Evolutionary conservation across 2,113 vertebrate species (phyloP).

Genomic region (Melospiza melodia): DNA sequence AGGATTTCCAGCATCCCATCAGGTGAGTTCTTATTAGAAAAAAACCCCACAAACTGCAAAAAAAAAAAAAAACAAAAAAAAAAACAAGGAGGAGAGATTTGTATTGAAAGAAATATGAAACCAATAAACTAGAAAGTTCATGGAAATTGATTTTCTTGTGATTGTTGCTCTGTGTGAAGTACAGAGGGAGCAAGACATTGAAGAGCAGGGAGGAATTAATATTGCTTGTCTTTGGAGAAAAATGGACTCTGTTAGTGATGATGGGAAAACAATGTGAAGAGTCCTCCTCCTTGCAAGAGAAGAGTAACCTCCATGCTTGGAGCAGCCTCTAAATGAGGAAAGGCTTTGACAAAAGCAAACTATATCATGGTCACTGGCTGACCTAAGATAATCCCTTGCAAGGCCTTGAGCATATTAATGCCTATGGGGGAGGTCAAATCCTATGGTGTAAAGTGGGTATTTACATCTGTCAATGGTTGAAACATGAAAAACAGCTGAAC

Average conservation of each 20-base stretch:
- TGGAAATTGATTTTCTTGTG: background rate
- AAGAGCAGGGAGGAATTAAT: background rate
- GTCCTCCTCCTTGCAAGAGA: background rate
- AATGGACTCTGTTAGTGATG: background rate
- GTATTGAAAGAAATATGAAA: background rate
- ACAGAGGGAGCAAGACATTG: background rate
- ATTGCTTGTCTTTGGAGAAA: background rate
- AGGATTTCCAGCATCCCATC: background rate
- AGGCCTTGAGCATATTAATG: background rate
- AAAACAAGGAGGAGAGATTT: background rate
- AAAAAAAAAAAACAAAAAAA: background rate
- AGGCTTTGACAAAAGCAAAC: background rate
- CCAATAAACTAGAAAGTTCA: background rate
- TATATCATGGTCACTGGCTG: background rate
- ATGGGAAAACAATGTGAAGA: background rate
- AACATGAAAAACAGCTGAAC: background rate
- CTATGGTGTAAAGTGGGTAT: background rate
- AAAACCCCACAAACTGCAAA: background rate
- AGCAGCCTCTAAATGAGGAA: background rate
- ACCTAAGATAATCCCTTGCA: background rate
- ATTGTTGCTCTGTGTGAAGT: background rate
- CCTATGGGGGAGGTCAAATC: background rate
- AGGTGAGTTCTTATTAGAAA: background rate
- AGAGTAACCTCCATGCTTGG: accelerated
- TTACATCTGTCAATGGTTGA: background rate